Evolutionary conservation across 2,888 invertebrate genomes (phyloP), one percentile per base, ranked within the genome.

Genomic region (Lottia scabra): DNA sequence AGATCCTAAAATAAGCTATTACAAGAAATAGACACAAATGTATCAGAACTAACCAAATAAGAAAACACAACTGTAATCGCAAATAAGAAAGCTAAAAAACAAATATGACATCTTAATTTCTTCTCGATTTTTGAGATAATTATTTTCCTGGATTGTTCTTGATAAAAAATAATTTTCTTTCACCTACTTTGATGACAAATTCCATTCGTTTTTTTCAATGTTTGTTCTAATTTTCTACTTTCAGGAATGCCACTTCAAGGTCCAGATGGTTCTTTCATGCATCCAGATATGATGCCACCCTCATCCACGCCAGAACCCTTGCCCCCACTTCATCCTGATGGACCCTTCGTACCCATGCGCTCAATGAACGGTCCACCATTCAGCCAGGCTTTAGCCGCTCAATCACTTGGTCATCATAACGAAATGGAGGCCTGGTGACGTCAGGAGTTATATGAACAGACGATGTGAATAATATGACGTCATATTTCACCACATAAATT

Each of bases 351-450:
- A 38, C 65, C 66, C 66, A 65, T 66, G 45, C 74, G 75, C 38
- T 71, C 68, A 44, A 76, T 77, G 43, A 75, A 76, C 19, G 70
- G 77, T 27, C 75, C 79, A 45, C 72, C 74, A 69, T 70, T 70
- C 70, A 70, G 74, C 74, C 68, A 74, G 66, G 45, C 72, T 45
- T 65, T 79, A 70, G 67, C 63, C 70, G 56, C 46, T 65, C 71
- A 78, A 44, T 67, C 76, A 68, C 72, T 74, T 66, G 76, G 74
- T 56, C 72, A 70, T 70, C 77, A 75, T 56, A 79, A 76, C 75
- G 83, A 83, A 77, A 80, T 83, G 67, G 82, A 81, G 65, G 80
- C 79, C 6, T 81, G 81, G 79, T 81, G 81, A 78, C 77, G 74
- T 43, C 10, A 38, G 5, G 38, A 38, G 38, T 38, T 72, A 62